These are phyloP conservation scores for Morelia viridis DNA, from an alignment of 2,797 vertebrate species.

Conservation along the genomic window DNA sequence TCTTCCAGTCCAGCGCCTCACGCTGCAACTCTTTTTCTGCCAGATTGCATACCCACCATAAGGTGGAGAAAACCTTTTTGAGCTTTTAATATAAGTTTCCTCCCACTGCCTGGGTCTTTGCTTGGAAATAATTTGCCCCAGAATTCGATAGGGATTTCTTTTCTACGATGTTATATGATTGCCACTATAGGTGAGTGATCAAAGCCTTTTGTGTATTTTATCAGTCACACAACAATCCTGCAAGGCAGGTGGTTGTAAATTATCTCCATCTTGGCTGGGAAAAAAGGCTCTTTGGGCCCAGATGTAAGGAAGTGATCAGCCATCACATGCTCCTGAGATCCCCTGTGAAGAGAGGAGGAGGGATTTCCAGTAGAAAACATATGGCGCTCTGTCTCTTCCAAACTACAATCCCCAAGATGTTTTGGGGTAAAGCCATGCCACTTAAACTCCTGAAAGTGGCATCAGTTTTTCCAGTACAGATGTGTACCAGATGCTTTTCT, in stretches of 20 bases:
- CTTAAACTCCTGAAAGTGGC: background rate
- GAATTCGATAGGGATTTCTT: background rate
- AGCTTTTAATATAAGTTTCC: background rate
- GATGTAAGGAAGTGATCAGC: background rate
- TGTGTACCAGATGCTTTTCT: background rate
- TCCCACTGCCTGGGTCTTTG: background rate
- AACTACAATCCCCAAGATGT: background rate
- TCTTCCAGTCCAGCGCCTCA: background rate
- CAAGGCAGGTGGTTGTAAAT: background rate
- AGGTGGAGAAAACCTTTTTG: background rate
- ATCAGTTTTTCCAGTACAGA: background rate
- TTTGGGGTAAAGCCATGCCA: background rate
- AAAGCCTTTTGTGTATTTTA: background rate
- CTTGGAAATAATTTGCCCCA: background rate
- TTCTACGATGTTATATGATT: background rate
- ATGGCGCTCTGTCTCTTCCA: background rate
- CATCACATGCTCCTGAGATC: background rate
- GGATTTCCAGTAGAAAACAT: background rate
- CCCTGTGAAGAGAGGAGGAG: background rate
- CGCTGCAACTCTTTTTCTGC: background rate
- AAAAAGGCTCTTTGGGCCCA: background rate
- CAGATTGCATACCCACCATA: background rate
- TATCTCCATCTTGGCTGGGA: background rate
- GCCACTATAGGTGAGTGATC: background rate
- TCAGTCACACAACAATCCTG: background rate